Base-by-base conservation (phyloP, 2,113 vertebrate genomes). In the Halichoeres trimaculatus region DNA sequence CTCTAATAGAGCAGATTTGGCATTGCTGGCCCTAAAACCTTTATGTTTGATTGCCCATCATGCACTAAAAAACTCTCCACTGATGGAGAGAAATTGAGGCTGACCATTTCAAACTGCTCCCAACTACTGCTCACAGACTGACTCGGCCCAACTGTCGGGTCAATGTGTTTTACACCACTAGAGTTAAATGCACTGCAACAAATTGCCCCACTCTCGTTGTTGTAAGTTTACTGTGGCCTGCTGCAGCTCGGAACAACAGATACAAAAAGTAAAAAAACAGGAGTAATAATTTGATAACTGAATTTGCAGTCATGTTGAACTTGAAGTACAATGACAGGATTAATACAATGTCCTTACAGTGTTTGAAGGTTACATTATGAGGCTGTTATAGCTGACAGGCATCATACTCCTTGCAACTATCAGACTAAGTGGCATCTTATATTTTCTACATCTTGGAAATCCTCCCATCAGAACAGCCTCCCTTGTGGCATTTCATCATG, bases 401-500 rank as follows among this genome's bases (percentile, higher is more conserved):
- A 8, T 93, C 88, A 86, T 60, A 17, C 76, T 74, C 60, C 52
- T 64, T 12, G 64, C 78, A 71, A 79, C 71, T 51, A 66, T 89
- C 85, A 74, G 17, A 71, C 80, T 85, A 84, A 84, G 60, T 72
- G 69, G 66, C 60, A 59, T 53, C 75, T 70, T 83, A n/a, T 83
- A 79, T 90, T 87, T 90, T 89, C 77, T 87, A 74, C 84, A 41
- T 91, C 81, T 86, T 86, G 10, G 72, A 83, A 45, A 73, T 83
- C 47, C 51, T 91, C 92, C 92, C 88, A 83, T 66, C 77, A 89
- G 93, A 89, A 88, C 84, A 73, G 83, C 30, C 75, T 91, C 92
- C 63, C 90, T 17, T 26, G 86, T 85, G 80, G 72, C 4, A 70
- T 96, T 96, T 96, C 94, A 94, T 96, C 96, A 96, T 92, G 88